Percentiles rank a stretch among this genome's conserved stretches.
These are phyloP conservation scores for Cerceris rybyensis DNA, from an alignment of 2,888 invertebrate species.

Conservation along the genomic window DNA sequence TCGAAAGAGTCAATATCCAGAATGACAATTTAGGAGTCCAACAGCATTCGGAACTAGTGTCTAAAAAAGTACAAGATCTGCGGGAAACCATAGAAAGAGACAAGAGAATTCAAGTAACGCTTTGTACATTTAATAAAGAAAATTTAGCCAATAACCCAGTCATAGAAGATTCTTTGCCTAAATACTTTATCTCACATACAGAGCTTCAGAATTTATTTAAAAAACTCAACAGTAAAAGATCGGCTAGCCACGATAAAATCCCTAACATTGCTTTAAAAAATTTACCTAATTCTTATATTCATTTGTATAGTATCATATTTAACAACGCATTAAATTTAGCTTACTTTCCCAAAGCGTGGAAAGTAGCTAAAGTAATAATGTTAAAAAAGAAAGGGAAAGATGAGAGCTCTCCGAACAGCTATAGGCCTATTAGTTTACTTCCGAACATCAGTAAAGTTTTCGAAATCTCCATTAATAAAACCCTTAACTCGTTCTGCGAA, in stretches of 20 bases:
- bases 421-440: too few relatives aligned
- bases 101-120: neutral
- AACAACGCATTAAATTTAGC: slow-evolving; percentile 61
- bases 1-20: slow-evolving; percentile 8
- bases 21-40: neutral
- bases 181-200: accelerated
- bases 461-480: too few relatives aligned
- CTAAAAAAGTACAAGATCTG: neutral
- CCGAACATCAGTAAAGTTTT: too few relatives aligned
- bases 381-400: too few relatives aligned
- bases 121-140: neutral
- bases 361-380: slow-evolving; percentile 53
- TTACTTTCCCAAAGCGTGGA: slow-evolving; percentile 64
- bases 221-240: slow-evolving; percentile 51
- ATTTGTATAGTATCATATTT: slow-evolving; percentile 37
- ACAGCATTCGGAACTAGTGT: neutral
- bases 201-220: neutral
- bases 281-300: neutral
- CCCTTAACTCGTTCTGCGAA: too few relatives aligned
- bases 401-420: too few relatives aligned
- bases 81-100: neutral
- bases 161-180: neutral
- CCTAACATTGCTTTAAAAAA: slow-evolving; percentile 44
- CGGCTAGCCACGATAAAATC: slow-evolving; percentile 38
- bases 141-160: neutral